Percentiles rank a stretch among this genome's conserved stretches.
These are phyloP conservation scores for Drosophila biarmipes DNA, from an alignment of 1,140 invertebrate genomes.

Conservation along the genomic window DNA sequence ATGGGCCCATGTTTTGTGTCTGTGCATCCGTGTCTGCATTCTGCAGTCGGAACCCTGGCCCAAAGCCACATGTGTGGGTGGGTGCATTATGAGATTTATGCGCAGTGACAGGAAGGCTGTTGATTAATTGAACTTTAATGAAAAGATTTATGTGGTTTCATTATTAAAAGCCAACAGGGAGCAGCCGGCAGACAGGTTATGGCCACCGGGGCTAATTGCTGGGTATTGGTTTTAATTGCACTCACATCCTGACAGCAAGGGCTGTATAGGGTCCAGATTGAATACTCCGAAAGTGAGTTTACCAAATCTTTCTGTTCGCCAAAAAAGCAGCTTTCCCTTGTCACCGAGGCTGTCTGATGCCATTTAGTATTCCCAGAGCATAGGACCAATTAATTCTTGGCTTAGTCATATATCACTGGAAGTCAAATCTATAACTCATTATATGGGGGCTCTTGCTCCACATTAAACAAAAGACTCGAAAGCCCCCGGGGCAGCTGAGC, in stretches of 20 bases:
- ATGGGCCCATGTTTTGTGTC: constrained; percentile 14
- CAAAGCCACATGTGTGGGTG: constrained; percentile 21
- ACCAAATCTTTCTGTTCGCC: neutral
- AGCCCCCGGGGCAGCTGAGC: neutral
- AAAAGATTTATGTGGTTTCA: constrained; percentile 79
- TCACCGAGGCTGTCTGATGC: constrained; percentile 18
- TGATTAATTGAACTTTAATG: constrained; percentile 83
- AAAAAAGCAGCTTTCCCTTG: constrained; percentile 23
- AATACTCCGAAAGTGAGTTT: neutral
- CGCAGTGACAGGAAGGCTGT: constrained; percentile 68
- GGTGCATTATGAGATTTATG: constrained; percentile 73
- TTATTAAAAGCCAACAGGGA: constrained; percentile 61
- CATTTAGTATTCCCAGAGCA: constrained; percentile 55
- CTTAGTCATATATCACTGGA: constrained; percentile 54
- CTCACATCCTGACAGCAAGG: constrained; percentile 24
- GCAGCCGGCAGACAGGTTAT: constrained; percentile 34
- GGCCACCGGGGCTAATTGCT: constrained; percentile 62
- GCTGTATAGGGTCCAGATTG: constrained; percentile 6
- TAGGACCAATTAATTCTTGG: constrained; percentile 37
- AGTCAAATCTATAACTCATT: constrained; percentile 74
- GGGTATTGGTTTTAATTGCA: constrained; percentile 46
- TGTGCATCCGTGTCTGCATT: constrained; percentile 43
- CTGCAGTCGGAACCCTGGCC: constrained; percentile 6
- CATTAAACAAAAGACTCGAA: constrained; percentile 58
- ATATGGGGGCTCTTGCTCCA: constrained; percentile 62